Conservation (phyloP, 1,140 invertebrate genomes). For the Anthonomus grandis region DNA sequence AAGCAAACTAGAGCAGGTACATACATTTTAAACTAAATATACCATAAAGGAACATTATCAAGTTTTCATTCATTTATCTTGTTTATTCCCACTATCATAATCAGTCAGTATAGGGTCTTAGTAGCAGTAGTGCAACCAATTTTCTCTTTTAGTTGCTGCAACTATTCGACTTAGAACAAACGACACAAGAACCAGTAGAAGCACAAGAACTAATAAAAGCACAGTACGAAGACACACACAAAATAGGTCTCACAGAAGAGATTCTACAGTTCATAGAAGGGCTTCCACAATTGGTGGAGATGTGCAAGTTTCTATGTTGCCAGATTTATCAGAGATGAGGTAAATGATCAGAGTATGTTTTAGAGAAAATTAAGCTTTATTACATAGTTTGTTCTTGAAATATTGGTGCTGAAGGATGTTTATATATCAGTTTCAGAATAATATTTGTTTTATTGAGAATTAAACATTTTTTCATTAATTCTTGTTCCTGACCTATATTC, state of each 20-base stretch:
- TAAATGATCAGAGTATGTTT: neutral
- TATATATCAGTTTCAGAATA: no score
- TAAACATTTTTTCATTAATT: no score
- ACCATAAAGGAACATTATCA: no score
- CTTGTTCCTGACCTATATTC: no score
- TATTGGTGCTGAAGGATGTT: no score
- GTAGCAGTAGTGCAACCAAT: neutral
- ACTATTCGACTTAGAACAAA: constrained; percentile 51
- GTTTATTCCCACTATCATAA: no score
- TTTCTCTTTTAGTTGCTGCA: constrained; percentile 39
- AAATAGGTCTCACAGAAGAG: constrained; percentile 60
- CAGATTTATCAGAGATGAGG: constrained; percentile 65
- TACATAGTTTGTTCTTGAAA: neutral
- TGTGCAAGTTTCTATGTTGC: constrained; percentile 69
- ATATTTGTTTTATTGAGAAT: no score
- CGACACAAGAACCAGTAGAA: constrained; percentile 34
- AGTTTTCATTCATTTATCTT: no score
- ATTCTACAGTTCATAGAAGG: constrained; percentile 53
- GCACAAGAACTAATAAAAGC: constrained; percentile 38
- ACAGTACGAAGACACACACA: constrained; percentile 55
- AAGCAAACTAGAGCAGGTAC: constrained; percentile 64
- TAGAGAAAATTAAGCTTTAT: neutral
- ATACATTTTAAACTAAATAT: neutral
- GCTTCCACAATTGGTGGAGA: constrained; percentile 54
- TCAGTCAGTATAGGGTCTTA: no score